A percentile compares a stretch with the other conserved stretches of the same genome.
Conservation (phyloP, 2,797 vertebrate genomes). For the Propithecus deckenii region DNA sequence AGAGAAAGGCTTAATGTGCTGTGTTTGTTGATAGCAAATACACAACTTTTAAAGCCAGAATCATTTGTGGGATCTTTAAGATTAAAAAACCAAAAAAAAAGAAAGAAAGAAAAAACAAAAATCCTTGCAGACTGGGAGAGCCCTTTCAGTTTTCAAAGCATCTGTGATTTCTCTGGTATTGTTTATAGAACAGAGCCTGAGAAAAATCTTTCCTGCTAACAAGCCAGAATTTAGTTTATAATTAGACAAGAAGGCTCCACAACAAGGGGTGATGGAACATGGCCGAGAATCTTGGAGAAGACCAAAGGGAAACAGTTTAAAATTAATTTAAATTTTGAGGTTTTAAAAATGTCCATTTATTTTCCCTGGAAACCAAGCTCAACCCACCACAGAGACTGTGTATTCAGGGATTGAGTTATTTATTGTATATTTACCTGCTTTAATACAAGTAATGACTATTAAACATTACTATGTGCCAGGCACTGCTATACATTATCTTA, state of each 20-base stretch:
- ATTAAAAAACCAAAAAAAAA: background rate
- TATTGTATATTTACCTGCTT: background rate
- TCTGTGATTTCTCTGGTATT: constrained; percentile 74
- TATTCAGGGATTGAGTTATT: background rate
- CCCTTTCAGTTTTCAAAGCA: constrained; percentile 55
- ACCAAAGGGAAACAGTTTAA: constrained; percentile 27
- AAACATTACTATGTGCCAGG: background rate
- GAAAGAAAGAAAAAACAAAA: background rate
- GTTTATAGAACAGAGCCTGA: constrained; percentile 79
- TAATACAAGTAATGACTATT: background rate
- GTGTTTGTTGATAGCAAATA: background rate
- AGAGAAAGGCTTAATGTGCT: background rate
- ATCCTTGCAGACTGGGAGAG: background rate
- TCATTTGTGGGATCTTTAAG: constrained; percentile 45
- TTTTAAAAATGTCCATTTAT: constrained; percentile 5
- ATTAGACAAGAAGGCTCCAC: constrained; percentile 68
- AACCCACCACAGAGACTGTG: background rate
- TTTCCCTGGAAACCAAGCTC: background rate
- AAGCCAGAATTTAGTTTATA: constrained; percentile 78
- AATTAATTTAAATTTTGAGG: constrained; percentile 50
- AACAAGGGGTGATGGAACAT: constrained; percentile 45
- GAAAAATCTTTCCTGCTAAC: constrained; percentile 74
- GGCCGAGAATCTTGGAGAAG: constrained; percentile 45
- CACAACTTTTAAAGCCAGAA: constrained; percentile 16
- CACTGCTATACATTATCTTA: background rate